phyloP scores from a whole-genome alignment of 1,140 invertebrate genomes.

The Whitmania pigra region DNA sequence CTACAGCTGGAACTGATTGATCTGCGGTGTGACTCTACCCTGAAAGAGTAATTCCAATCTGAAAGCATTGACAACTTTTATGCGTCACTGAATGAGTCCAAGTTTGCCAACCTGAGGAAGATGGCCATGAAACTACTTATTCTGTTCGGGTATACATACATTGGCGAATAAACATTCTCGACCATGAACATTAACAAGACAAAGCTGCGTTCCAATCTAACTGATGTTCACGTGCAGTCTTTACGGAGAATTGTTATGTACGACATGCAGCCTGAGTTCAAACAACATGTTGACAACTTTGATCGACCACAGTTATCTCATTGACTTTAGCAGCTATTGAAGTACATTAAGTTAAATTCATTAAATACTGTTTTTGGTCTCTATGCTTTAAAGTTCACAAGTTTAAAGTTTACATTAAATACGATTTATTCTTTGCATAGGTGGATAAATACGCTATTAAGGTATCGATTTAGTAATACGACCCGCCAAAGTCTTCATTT shows the following conservation, averaged over 20 bases:
- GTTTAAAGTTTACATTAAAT: no score
- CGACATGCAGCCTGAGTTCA: slow-evolving; percentile 10
- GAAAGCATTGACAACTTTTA: slow-evolving; percentile 4
- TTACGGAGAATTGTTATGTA: not conserved
- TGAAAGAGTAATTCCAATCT: slow-evolving; percentile 15
- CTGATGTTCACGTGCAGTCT: slow-evolving; percentile 12
- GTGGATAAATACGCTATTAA: no score
- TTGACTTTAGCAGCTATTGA: slow-evolving; percentile 14
- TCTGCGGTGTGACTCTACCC: slow-evolving; percentile 8
- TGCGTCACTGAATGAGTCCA: slow-evolving; percentile 1
- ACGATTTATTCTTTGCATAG: no score
- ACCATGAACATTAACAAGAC: slow-evolving; percentile 19
- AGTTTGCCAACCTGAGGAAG: slow-evolving; percentile 10
- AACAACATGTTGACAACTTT: slow-evolving; percentile 7
- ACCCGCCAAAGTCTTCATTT: no score
- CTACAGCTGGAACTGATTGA: slow-evolving; percentile 19
- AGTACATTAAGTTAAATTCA: no score
- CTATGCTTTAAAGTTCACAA: no score
- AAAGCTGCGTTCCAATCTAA: slow-evolving; percentile 9
- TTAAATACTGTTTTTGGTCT: no score
- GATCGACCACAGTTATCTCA: slow-evolving; percentile 2
- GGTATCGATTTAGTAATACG: no score
- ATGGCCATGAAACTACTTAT: slow-evolving; percentile 9
- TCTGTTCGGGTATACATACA: slow-evolving; percentile 15
- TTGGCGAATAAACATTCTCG: slow-evolving; percentile 10